Percentiles rank a stretch among this genome's conserved stretches.
These are phyloP conservation scores for Pseudorectes ferrugineus DNA, from an alignment of 2,113 vertebrate genomes.

Conservation along the genomic window DNA sequence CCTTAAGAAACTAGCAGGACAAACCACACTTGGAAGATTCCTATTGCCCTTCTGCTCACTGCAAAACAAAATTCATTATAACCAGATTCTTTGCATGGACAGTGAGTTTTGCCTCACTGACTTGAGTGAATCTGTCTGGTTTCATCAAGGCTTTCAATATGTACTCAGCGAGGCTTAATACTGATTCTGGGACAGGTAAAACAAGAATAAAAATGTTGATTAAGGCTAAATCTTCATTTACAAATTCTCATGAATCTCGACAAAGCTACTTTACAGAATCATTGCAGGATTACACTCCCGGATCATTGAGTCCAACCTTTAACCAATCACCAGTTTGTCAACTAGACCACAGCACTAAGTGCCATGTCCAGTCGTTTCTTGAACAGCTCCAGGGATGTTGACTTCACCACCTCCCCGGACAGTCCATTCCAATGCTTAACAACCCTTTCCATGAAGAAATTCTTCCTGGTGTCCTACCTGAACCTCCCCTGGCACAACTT, in stretches of 20 bases:
- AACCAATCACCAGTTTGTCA: background rate
- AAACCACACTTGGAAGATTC: background rate
- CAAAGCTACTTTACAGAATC: background rate
- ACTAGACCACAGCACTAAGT: background rate
- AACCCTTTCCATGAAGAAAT: background rate
- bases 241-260: background rate
- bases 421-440: background rate
- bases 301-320: background rate
- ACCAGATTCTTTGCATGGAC: background rate
- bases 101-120: background rate
- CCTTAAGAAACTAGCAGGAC: background rate
- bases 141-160: background rate
- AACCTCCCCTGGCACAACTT: background rate
- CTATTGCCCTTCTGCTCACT: background rate
- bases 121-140: background rate
- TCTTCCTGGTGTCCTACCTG: background rate
- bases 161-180: background rate
- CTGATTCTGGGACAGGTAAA: background rate
- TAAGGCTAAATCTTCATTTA: background rate
- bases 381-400: background rate
- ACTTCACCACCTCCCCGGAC: background rate
- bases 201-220: background rate
- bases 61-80: background rate
- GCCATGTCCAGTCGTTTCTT: background rate
- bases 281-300: background rate